These are phyloP conservation scores for Callorhinus ursinus DNA, from an alignment of 2,113 vertebrate genomes.

Conservation along the genomic window DNA sequence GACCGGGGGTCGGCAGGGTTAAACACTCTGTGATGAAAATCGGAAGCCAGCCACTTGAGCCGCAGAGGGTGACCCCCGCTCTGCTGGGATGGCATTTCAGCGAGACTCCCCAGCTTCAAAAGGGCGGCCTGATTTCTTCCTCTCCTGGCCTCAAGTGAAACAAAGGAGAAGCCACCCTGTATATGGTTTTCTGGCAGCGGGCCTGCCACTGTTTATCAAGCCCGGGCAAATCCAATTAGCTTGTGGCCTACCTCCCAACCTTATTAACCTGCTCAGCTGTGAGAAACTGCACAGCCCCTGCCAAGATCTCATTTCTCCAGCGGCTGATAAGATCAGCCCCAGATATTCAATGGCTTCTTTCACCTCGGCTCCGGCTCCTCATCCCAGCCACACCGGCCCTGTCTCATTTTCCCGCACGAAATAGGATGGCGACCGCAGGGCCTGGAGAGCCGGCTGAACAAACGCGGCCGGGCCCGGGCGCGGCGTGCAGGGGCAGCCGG, in stretches of 20 bases:
- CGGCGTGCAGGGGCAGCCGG: conserved; percentile 92
- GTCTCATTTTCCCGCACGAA: conserved; percentile 88
- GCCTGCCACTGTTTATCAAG: conserved; percentile 95
- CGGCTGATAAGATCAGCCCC: conserved; percentile 95
- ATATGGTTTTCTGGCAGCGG: conserved; percentile 86
- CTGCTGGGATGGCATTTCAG: conserved; percentile 84
- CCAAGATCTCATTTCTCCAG: conserved; percentile 98
- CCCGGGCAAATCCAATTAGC: conserved; percentile 99
- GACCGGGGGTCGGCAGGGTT: conserved; percentile 87
- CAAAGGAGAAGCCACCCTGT: conserved; percentile 80
- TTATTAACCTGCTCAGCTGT: conserved; percentile 97
- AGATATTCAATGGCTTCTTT: conserved; percentile 94
- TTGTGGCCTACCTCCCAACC: conserved; percentile 94
- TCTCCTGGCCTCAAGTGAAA: conserved; percentile 74
- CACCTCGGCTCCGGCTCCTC: conserved; percentile 85
- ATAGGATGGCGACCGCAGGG: conserved; percentile 88
- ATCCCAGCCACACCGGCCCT: conserved; percentile 87
- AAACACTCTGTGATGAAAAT: conserved; percentile 92
- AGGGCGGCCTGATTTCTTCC: not conserved
- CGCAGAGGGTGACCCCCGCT: conserved; percentile 77
- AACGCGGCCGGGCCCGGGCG: conserved; percentile 87
- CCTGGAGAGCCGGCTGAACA: conserved; percentile 89
- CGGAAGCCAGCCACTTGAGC: conserved; percentile 87
- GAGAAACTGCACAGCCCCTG: conserved; percentile 93
- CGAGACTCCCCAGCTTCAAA: conserved; percentile 63